These are phyloP conservation scores for Bos javanicus DNA, from an alignment of 2,113 vertebrate species.

Conservation along the genomic window DNA sequence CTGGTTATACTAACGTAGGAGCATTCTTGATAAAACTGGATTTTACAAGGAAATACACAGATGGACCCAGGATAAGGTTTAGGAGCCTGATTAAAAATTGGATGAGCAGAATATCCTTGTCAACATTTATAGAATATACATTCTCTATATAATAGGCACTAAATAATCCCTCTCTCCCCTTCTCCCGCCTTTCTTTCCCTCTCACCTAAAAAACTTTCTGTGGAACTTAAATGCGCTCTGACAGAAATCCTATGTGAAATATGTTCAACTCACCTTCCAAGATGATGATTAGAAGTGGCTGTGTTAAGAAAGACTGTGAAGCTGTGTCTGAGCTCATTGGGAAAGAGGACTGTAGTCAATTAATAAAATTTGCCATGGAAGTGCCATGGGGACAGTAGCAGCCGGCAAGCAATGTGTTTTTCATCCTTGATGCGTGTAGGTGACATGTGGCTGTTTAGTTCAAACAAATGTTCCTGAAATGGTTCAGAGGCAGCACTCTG, in stretches of 20 bases:
- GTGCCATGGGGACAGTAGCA: background rate
- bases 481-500: background rate
- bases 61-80: background rate
- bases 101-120: background rate
- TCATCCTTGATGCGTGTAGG: background rate
- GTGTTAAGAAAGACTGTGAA: background rate
- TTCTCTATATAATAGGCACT: background rate
- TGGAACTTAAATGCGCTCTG: background rate
- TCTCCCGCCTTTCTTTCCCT: background rate
- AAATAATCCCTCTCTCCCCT: background rate
- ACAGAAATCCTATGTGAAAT: background rate
- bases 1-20: background rate
- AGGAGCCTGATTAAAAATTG: background rate
- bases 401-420: slow-evolving; percentile 35
- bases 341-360: background rate
- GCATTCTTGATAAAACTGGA: background rate
- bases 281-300: background rate
- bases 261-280: background rate
- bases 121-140: background rate
- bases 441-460: background rate
- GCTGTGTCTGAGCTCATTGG: background rate
- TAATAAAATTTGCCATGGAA: background rate
- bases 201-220: background rate
- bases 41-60: background rate
- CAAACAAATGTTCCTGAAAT: slow-evolving; percentile 7